Percentiles rank a stretch among this genome's conserved stretches.
Conservation (phyloP, 1,140 invertebrate species). For the Aradophagus sp. region DNA sequence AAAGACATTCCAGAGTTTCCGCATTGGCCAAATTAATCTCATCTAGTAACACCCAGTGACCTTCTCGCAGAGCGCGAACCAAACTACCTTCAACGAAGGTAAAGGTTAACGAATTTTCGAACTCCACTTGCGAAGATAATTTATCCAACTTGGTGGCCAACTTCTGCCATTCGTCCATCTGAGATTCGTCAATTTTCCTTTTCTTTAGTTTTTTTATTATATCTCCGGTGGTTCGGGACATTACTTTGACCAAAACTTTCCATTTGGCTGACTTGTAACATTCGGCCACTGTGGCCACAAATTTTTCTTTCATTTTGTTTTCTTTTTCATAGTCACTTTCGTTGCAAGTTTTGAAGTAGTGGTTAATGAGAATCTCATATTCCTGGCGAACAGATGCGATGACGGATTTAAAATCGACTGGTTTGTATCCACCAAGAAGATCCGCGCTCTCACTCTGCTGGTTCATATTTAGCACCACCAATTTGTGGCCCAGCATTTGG, state of each 20-base stretch:
- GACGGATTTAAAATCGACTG: conserved; percentile 91
- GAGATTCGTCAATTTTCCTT: conserved; percentile 1
- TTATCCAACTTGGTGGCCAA: conserved; percentile 82
- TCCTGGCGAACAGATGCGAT: conserved; percentile 88
- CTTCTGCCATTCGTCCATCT: conserved; percentile 77
- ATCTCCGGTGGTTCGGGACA: conserved; percentile 83
- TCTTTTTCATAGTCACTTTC: too few relatives aligned
- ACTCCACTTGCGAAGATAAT: conserved; percentile 81
- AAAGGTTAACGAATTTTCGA: conserved; percentile 86
- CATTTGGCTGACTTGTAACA: conserved; percentile 85
- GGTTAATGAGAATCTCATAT: conserved; percentile 90
- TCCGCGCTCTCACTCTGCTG: conserved; percentile 98
- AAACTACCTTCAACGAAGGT: conserved; percentile 95
- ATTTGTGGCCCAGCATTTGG: conserved; percentile 84
- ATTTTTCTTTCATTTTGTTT: too few relatives aligned
- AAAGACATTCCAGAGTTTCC: conserved; percentile 96
- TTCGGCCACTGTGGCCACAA: too few relatives aligned
- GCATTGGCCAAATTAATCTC: conserved; percentile 98
- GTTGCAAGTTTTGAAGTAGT: too few relatives aligned
- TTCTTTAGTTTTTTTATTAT: conserved; percentile 65
- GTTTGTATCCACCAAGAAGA: conserved; percentile 97
- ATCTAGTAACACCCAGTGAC: conserved; percentile 96
- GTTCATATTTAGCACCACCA: conserved; percentile 99
- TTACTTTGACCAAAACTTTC: conserved; percentile 82
- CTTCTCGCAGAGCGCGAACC: conserved; percentile 91